Base-by-base conservation (phyloP, 2,113 vertebrate species). In the Perccottus glenii region DNA sequence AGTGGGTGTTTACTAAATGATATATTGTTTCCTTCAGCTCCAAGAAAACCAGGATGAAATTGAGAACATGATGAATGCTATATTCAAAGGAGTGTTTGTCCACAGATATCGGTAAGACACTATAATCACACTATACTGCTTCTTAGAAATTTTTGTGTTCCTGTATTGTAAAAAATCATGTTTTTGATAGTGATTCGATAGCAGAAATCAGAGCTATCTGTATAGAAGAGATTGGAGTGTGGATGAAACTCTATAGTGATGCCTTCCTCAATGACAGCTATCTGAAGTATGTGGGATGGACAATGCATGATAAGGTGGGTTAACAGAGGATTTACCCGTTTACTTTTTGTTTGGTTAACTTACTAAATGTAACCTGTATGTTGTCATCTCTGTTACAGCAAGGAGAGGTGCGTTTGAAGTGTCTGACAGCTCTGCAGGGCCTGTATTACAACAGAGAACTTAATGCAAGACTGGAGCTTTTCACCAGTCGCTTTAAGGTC, bases 51-150 rank as follows among this genome's bases (percentile, higher is more conserved):
- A 99, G 85, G 97, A 99, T 80, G 96, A 99, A 92, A 99, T 99
- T 91, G 98, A 99, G 92, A 99, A 99, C 88, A 99, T 99, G 97
- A 99, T 99, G 98, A 99, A 99, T 88, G 98, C 98, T 75, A 99
- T 99, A 92, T 99, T 99, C 93, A 99, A 99, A 93, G 98, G 98
- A 83, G 97, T 99, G 80, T 99, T 99, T 91, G 95, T 99, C 88
- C 98, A 99, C 86, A 91, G 98, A 94, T 99, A 99, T 85, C 92
- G 98, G 98, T 99, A 94, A 82, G 93, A 83, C 14, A 11, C 63
- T 15, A 62, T 4, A 9, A 11, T 7, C 11, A 10, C 9, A 11
- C 11, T 1, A 52, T 11, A 2, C 10, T n/a, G 3, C n/a, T 32
- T 5, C 45, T 4, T 35, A 7, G 59, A 38, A 11, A 42, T 35